A percentile compares a stretch with the other conserved stretches of the same genome.
Evolutionary conservation across 2,113 vertebrate species (phyloP).

Genomic region (Centropus bengalensis): DNA sequence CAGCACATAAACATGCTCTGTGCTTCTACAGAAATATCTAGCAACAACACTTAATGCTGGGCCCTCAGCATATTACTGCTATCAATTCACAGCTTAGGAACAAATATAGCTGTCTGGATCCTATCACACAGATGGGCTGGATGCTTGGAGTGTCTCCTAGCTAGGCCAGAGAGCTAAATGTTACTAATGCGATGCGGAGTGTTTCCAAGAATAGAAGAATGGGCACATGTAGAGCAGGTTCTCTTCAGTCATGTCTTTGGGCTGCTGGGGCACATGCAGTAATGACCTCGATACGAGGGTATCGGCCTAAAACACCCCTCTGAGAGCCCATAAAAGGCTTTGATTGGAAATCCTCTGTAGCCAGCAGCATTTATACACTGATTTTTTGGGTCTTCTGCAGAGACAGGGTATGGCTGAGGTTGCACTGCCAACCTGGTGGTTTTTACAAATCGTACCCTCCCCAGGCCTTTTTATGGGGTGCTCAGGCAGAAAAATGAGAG

Average conservation of each 20-base stretch:
- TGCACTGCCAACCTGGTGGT: not conserved
- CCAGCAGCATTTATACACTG: not conserved
- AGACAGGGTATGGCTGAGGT: accelerated
- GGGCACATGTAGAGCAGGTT: not conserved
- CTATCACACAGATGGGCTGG: slow-evolving; percentile 16
- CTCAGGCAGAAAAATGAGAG: not conserved
- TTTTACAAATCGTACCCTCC: not conserved
- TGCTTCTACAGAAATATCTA: not conserved
- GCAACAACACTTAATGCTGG: not conserved
- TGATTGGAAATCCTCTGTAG: not conserved
- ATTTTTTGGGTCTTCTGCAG: not conserved
- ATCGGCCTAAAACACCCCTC: not conserved
- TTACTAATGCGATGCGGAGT: slow-evolving; percentile 36
- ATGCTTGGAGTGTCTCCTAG: slow-evolving; percentile 48
- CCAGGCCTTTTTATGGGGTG: not conserved
- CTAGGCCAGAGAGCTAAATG: slow-evolving; percentile 26
- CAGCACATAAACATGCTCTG: not conserved
- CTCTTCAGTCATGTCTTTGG: slow-evolving; percentile 20
- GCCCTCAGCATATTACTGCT: not conserved
- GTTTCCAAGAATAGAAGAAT: slow-evolving; percentile 68
- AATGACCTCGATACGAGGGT: not conserved
- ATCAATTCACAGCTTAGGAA: slow-evolving; percentile 25
- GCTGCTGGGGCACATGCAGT: not conserved
- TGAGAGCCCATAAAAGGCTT: not conserved
- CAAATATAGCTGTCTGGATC: slow-evolving; percentile 53